Base-by-base conservation (phyloP, 2,797 vertebrate genomes). In the Xenops minutus region DNA sequence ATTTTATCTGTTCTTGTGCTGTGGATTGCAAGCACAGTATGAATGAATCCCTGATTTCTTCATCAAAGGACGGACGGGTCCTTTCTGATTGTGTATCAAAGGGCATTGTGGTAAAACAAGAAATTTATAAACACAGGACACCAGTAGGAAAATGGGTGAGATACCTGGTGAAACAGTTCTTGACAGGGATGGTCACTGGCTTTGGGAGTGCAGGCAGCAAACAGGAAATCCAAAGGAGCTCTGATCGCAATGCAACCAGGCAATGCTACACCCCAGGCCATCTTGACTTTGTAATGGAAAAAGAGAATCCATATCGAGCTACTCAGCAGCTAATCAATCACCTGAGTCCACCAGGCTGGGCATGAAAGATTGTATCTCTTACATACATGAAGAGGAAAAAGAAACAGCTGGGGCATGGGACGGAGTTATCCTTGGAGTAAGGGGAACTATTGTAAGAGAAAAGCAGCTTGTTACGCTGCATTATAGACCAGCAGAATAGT, bases 251-350 rank as follows among this genome's bases (percentile, higher is more conserved):
- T 44, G 69, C 62, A 49, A 15, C 39, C 54, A 59, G 64, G 93
- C 73, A 94, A 61, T 19, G 6, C 11, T 84, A 80, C 39, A 91
- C 54, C 44, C 19, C 39, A 36, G 58, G 41, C 43, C 43, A 11
- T 37, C 75, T 39, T 73, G 48, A 56, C 89, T 78, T 89, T 12
- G 43, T 90, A 78, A 78, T 84, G 69, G 82, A 91, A 96, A 88
- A 89, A 88, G 72, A 91, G 93, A 95, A 96, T 96, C 71, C 18
- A 0, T 82, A 71, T 92, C n/a, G 69, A 93, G 85, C 91, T 92
- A 22, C 76, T 82, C 4, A 1, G 77, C 84, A 90, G 76, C 80
- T 76, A 46, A 91, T 92, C 92, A 84, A 90, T 92, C 77, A 84
- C 52, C 56, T 0, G 0, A 63, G 61, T 80, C 74, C 72, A 59